Base-by-base conservation (phyloP, 1,140 invertebrate species). In the Drosophila varians region DNA sequence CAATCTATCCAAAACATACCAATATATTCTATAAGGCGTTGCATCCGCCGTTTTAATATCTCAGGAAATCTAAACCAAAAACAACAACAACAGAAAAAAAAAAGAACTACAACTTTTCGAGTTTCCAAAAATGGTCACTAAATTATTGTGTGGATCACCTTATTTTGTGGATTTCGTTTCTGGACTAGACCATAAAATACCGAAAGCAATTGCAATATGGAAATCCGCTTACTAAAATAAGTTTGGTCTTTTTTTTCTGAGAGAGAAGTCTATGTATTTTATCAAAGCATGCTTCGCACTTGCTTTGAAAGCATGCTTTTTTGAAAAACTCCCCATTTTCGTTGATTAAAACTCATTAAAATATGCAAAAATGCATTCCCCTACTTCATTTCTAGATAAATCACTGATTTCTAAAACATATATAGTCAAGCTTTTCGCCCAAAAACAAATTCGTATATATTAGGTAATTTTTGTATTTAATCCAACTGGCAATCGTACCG, bases 21-120 rank as follows among this genome's bases (percentile, higher is more conserved):
- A 31, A 31, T 31, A 31, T 12, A 28, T 52, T 68, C 48, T 84
- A 71, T 61, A 83, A 57, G 78, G 75, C 58, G 25, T 65, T 74
- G 79, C 79, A 83, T 83, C 79, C 78, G 78, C 52, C 58, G 74
- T 60, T 82, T 58, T 42, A 70, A 57, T 64, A 58, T 53, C 57
- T 57, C 64, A 84, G 78, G 78, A 83, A 83, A 71, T 64, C 42
- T n/a, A n/a, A 21, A 14, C 36, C 23, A 53, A 58, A 58, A 26
- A 8, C 26, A 38, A 48, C 28, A 18, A 31, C n/a, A n/a, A n/a
- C n/a, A 25, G n/a, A 19, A 14, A 16, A 18, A 26, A 36, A 19
- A 19, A 34, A 23, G 26, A 36, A 12, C 36, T 18, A 36, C 6
- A 1, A 46, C 72, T 61, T 52, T 40, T 34, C 61, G 36, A 45